Evolutionary conservation across 92 coral and sea anemone genomes (phyloP).

Genomic region (Meandrina meandrites): DNA sequence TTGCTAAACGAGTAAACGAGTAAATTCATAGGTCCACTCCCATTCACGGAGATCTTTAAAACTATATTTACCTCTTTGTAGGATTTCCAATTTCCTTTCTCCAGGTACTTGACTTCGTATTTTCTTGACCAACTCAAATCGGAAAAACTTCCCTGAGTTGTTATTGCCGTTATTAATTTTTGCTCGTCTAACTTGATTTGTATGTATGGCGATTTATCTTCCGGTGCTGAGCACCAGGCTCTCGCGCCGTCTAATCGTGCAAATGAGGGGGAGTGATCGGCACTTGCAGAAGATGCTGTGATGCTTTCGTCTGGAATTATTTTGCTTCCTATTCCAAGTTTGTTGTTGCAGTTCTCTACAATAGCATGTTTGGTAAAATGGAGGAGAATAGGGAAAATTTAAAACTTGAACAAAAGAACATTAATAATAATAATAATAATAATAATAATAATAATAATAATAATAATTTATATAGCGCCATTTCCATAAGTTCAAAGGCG

Average conservation of each 20-base stretch:
- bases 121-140: neutral
- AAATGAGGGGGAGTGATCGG: conserved; percentile 4
- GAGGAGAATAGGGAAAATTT: too few species aligned
- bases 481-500: too few species aligned
- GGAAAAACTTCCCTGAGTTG: conserved; percentile 33
- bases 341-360: conserved; percentile 4
- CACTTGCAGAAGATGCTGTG: conserved; percentile 22
- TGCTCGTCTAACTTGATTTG: conserved; percentile 25
- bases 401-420: too few species aligned
- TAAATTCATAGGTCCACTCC: too few species aligned
- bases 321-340: conserved; percentile 32
- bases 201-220: conserved; percentile 17
- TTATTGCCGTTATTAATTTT: conserved; percentile 25
- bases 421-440: too few species aligned
- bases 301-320: conserved; percentile 40
- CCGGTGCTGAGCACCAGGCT: conserved; percentile 47
- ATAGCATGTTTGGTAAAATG: neutral
- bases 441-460: too few species aligned
- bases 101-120: conserved; percentile 24
- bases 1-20: too few species aligned
- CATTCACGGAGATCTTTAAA: neutral
- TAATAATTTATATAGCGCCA: too few species aligned
- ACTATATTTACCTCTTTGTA: conserved; percentile 22
- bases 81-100: conserved; percentile 27
- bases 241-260: conserved; percentile 27